Percentiles rank a stretch among this genome's conserved stretches.
These are phyloP conservation scores for Vimba vimba DNA, from an alignment of 2,113 vertebrate genomes.

Conservation along the genomic window DNA sequence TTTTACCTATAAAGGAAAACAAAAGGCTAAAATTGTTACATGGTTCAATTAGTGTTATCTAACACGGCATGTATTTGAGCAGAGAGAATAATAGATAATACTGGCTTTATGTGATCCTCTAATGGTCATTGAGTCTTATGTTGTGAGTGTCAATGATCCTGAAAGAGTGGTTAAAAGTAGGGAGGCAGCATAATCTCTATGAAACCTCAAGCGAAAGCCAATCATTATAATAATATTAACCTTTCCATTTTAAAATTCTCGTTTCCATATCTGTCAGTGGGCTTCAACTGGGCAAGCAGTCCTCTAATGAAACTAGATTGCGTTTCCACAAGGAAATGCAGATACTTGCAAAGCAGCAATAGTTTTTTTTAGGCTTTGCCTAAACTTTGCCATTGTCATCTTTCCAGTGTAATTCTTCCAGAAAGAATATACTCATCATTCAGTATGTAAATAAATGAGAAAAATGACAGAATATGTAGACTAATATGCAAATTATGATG, in stretches of 20 bases:
- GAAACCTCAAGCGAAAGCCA: neutral
- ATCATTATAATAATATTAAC: neutral
- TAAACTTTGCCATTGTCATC: neutral
- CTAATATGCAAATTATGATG: neutral
- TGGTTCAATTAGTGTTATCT: neutral
- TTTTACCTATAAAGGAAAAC: neutral
- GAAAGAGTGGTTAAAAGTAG: neutral
- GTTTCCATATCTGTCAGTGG: neutral
- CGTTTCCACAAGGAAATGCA: neutral
- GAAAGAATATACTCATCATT: neutral
- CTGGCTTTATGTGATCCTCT: neutral
- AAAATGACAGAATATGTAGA: neutral
- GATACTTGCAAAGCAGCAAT: neutral
- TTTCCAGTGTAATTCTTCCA: neutral
- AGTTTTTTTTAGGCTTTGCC: neutral
- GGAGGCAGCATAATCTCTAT: neutral
- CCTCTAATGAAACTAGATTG: neutral
- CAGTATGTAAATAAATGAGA: neutral
- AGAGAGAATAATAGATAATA: neutral
- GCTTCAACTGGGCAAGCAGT: neutral
- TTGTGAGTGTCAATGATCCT: slow-evolving; percentile 1
- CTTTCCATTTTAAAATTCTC: no score
- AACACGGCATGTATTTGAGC: neutral
- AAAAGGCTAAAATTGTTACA: neutral
- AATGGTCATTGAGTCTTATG: neutral